phyloP scores from a whole-genome alignment of 2,113 vertebrate genomes.

The Gobius niger region DNA sequence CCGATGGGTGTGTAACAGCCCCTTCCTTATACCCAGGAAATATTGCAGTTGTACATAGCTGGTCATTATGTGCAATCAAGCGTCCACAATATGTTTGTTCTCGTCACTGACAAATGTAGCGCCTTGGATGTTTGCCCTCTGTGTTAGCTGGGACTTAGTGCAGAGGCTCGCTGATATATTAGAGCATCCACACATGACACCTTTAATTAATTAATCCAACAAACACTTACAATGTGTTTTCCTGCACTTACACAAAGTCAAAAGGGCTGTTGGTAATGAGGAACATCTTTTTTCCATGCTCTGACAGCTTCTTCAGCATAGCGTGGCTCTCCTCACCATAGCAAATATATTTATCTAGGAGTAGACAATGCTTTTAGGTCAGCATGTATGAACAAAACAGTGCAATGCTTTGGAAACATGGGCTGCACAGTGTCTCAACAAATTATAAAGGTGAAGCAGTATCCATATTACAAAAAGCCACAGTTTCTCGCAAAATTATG shows the following conservation, averaged over 20 bases:
- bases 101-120: slow-evolving; percentile 24
- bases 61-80: slow-evolving; percentile 21
- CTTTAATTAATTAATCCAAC: slow-evolving; percentile 25
- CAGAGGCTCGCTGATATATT: slow-evolving; percentile 17
- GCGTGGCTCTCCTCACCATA: slow-evolving; percentile 92
- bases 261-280: slow-evolving; percentile 98
- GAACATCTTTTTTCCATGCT: slow-evolving; percentile 97
- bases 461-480: no score
- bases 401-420: no score
- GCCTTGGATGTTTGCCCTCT: slow-evolving; percentile 18
- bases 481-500: no score
- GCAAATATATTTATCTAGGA: slow-evolving; percentile 91
- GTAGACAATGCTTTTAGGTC: background rate
- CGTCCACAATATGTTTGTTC: slow-evolving; percentile 14
- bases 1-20: slow-evolving; percentile 6
- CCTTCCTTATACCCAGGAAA: slow-evolving; percentile 12
- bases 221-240: slow-evolving; percentile 19
- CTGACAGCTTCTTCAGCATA: slow-evolving; percentile 89
- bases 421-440: no score
- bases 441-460: no score
- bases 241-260: slow-evolving; percentile 92
- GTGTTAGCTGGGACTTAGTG: slow-evolving; percentile 18
- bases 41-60: slow-evolving; percentile 8
- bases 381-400: slow-evolving; percentile 15
- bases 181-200: background rate